phyloP scores from a whole-genome alignment of 2,888 invertebrate species.

The Drosophila meridiana region DNA sequence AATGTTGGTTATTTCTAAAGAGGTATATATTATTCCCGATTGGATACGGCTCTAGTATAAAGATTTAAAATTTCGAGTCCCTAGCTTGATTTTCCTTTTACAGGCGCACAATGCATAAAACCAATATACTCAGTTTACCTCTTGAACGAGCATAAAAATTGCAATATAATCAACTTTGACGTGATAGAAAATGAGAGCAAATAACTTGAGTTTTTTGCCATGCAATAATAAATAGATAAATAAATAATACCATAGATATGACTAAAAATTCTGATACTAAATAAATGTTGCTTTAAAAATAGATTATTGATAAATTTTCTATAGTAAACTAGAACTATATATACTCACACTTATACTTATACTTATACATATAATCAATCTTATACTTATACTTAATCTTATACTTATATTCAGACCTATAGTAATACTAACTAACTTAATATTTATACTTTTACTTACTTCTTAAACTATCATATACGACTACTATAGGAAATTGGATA shows the following conservation, averaged over 20 bases:
- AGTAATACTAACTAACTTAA: background rate
- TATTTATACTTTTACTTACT: too few relatives aligned
- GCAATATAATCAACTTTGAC: background rate
- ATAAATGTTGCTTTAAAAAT: background rate
- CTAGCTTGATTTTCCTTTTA: too few relatives aligned
- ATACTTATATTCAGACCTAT: background rate
- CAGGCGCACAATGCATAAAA: too few relatives aligned
- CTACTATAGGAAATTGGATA: background rate
- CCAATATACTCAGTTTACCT: background rate
- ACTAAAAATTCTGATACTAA: background rate
- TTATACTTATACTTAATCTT: background rate
- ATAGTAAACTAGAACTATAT: too few relatives aligned
- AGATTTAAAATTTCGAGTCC: too few relatives aligned
- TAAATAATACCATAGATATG: background rate
- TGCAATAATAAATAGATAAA: too few relatives aligned
- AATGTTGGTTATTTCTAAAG: too few relatives aligned
- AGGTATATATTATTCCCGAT: too few relatives aligned
- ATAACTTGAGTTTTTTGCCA: background rate
- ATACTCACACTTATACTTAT: background rate
- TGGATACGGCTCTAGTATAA: too few relatives aligned
- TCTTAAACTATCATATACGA: background rate
- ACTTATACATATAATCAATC: background rate
- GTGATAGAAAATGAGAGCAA: background rate
- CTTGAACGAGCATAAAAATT: background rate
- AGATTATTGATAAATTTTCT: background rate